Evolutionary conservation across 2,888 invertebrate genomes (phyloP).

Genomic region (Lapara coniferarum): DNA sequence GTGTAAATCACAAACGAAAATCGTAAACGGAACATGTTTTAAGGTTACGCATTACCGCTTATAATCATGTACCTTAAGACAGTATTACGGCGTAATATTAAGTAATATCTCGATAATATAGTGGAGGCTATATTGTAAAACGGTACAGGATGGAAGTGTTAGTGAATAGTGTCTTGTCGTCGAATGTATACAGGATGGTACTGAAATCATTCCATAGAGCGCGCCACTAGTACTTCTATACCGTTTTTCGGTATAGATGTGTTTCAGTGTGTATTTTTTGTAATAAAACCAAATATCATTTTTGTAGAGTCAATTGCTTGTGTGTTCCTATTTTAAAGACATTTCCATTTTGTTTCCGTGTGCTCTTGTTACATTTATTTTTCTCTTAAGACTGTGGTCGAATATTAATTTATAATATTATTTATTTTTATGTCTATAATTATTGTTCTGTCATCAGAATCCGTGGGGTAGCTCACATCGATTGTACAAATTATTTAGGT

Average conservation of each 20-base stretch:
- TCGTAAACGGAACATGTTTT: slow-evolving; percentile 62
- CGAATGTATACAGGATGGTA: slow-evolving; percentile 47
- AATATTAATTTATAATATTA: slow-evolving; percentile 78
- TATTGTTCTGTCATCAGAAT: slow-evolving; percentile 66
- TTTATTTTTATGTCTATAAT: slow-evolving; percentile 79
- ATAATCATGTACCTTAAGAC: slow-evolving; percentile 67
- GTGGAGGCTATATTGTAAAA: slow-evolving; percentile 68
- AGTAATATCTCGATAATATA: slow-evolving; percentile 60
- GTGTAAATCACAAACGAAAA: slow-evolving; percentile 53
- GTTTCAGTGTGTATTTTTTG: slow-evolving; percentile 27
- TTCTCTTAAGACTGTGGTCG: slow-evolving; percentile 78
- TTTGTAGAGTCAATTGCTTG: slow-evolving; percentile 55
- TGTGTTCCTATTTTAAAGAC: slow-evolving; percentile 78
- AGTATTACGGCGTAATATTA: slow-evolving; percentile 72
- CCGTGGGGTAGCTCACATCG: slow-evolving; percentile 67
- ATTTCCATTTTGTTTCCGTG: slow-evolving; percentile 63
- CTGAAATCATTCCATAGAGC: slow-evolving; percentile 67
- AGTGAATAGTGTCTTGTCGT: slow-evolving; percentile 39
- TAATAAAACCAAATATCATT: slow-evolving; percentile 67
- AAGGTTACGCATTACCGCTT: slow-evolving; percentile 60
- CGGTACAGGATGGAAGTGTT: slow-evolving; percentile 57
- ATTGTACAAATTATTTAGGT: slow-evolving; percentile 82
- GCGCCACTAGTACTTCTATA: slow-evolving; percentile 50
- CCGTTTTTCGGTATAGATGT: slow-evolving; percentile 40
- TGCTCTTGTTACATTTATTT: slow-evolving; percentile 66